Base-by-base conservation (phyloP, 2,797 vertebrate species). In the Enteromius thamalakanensis region DNA sequence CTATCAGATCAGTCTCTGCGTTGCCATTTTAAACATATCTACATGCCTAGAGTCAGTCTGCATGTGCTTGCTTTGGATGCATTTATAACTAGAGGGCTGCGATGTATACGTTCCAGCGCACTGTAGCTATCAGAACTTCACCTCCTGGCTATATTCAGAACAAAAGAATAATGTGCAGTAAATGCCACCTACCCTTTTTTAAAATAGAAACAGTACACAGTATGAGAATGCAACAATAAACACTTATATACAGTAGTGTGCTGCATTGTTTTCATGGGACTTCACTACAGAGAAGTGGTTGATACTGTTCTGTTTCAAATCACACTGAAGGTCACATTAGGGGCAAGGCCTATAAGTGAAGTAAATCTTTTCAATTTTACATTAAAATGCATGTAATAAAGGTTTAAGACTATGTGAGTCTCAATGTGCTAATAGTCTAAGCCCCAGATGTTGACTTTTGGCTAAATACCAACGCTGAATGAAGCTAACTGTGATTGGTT, bases 181-280 rank as follows among this genome's bases (percentile, higher is more conserved):
- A 32, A 72, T 72, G 4, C 9, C 23, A 0, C 23, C 15, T 72
- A 72, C 17, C 32, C 4, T 51, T 34, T 34, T 32, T 51, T 32
- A 21, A 51, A 23, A 72, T 34, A 21, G 70, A 72, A 11, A 72
- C 9, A 51, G 17, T 72, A 51, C 32, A 72, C 9, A 51, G 17
- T 72, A 51, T 51, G 26, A 51, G 23, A 10, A 49, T 71, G 45
- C 17, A 32, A 32, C 45, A 51, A 72, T 72, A 72, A 72, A 51
- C 17, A 21, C 45, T 32, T 51, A 51, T 6, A 49, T 11, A 72
- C 26, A 11, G 12, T 32, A 51, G 29, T 51, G 0, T 51, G 45
- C 4, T 11, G 9, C 2, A 3, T 34, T 72, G 17, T 72, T 72
- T 51, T 32, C 26, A 32, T 32, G 19, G 49, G 8, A 19, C 23